Conservation (phyloP, 2,797 vertebrate genomes). For the Protosalanx chinensis region DNA sequence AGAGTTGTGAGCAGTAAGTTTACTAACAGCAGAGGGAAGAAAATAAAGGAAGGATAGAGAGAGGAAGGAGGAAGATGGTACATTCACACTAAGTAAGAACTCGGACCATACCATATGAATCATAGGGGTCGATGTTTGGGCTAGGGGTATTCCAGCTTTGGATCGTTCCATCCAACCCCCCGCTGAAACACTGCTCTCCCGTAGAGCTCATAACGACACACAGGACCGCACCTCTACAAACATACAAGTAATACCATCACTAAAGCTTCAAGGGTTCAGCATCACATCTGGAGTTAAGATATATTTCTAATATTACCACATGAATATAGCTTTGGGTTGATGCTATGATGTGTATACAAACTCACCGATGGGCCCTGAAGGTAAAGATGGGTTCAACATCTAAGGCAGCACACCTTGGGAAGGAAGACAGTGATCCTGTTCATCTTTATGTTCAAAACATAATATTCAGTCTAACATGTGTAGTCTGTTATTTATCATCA, state of each 20-base stretch:
- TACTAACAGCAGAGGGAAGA: background rate
- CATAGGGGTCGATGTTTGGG: conserved; percentile 94
- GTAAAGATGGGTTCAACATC: conserved; percentile 99
- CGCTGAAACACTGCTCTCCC: conserved; percentile 97
- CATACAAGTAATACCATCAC: background rate
- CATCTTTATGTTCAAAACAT: background rate
- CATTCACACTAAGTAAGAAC: too few species aligned
- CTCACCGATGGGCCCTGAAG: conserved; percentile 95
- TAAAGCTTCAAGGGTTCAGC: background rate
- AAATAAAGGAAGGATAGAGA: background rate
- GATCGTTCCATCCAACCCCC: conserved; percentile 89
- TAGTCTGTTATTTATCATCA: too few species aligned
- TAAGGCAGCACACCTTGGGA: conserved; percentile 88
- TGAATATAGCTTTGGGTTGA: background rate
- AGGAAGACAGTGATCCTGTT: conserved; percentile 11
- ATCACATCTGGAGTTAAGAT: background rate
- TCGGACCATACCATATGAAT: conserved; percentile 85
- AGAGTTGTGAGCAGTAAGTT: background rate
- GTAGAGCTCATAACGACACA: conserved; percentile 83
- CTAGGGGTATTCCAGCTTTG: conserved; percentile 97
- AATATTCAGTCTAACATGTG: background rate
- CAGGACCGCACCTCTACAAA: conserved; percentile 44
- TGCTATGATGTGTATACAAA: background rate
- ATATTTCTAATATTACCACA: background rate
- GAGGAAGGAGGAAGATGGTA: background rate